Percentiles rank a stretch among this genome's conserved stretches.
These are phyloP conservation scores for Corvus cornix DNA, from an alignment of 2,113 vertebrate species.

Conservation along the genomic window DNA sequence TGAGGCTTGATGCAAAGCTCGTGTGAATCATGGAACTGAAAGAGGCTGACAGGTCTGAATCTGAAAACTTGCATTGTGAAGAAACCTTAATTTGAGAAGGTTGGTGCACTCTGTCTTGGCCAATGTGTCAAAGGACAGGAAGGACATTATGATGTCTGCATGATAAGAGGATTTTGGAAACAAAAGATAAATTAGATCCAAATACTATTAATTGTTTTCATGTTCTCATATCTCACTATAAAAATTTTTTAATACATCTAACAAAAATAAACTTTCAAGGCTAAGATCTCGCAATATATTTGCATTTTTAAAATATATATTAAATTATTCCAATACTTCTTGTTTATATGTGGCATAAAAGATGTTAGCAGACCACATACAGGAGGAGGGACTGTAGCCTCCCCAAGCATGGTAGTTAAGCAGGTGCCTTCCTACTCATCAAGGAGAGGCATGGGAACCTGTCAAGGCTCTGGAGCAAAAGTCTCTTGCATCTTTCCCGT, in stretches of 20 bases:
- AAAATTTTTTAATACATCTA: background rate
- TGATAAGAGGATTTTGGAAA: background rate
- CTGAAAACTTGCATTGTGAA: background rate
- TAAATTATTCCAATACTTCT: conserved; percentile 31
- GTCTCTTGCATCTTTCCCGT: background rate
- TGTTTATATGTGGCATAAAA: background rate
- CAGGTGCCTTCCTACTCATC: background rate
- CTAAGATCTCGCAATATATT: background rate
- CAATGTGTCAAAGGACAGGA: background rate
- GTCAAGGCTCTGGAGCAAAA: background rate
- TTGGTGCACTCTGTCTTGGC: background rate
- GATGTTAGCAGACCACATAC: conserved; percentile 14
- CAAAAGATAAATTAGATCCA: background rate
- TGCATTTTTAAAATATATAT: background rate
- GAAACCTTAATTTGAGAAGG: background rate
- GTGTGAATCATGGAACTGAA: background rate
- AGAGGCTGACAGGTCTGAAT: background rate
- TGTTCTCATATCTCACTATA: background rate
- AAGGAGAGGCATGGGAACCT: background rate
- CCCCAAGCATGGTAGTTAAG: background rate
- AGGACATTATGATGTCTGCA: background rate
- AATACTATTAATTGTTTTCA: background rate
- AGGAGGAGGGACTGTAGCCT: background rate
- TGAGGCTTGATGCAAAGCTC: background rate
- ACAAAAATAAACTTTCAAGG: background rate